Conservation (phyloP, 2,797 vertebrate genomes). For the Sebastes trivittatus region DNA sequence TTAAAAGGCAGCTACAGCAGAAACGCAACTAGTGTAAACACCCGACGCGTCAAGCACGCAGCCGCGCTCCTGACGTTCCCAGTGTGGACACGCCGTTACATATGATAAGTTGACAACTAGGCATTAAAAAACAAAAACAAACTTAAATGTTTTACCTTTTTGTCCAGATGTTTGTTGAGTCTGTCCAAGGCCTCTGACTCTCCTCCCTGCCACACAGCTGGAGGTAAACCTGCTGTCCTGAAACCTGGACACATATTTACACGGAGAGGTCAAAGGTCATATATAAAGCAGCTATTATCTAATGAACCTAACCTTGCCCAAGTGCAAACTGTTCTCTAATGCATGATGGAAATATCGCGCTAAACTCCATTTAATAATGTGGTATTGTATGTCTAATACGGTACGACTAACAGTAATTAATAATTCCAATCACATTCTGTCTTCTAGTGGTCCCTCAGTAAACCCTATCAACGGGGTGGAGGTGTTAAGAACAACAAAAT, state of each 20-base stretch:
- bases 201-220: constrained; percentile 92
- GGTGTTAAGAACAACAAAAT: neutral
- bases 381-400: neutral
- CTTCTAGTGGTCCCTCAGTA: neutral
- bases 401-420: neutral
- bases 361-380: neutral
- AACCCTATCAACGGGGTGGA: too few species aligned
- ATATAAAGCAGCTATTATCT: neutral
- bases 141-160: constrained; percentile 85
- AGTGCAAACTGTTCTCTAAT: neutral
- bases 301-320: neutral
- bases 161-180: constrained; percentile 94
- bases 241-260: constrained; percentile 83
- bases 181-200: constrained; percentile 94
- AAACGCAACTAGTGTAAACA: too few species aligned
- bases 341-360: neutral
- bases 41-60: too few species aligned
- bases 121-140: neutral
- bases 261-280: neutral
- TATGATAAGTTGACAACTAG: neutral
- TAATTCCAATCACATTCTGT: neutral
- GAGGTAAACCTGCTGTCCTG: constrained; percentile 84
- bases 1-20: too few species aligned
- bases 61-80: too few species aligned
- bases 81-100: neutral